A percentile compares a stretch with the other conserved stretches of the same genome.
Conservation (phyloP, 2,113 vertebrate species). For the Coregonus clupeaformis region DNA sequence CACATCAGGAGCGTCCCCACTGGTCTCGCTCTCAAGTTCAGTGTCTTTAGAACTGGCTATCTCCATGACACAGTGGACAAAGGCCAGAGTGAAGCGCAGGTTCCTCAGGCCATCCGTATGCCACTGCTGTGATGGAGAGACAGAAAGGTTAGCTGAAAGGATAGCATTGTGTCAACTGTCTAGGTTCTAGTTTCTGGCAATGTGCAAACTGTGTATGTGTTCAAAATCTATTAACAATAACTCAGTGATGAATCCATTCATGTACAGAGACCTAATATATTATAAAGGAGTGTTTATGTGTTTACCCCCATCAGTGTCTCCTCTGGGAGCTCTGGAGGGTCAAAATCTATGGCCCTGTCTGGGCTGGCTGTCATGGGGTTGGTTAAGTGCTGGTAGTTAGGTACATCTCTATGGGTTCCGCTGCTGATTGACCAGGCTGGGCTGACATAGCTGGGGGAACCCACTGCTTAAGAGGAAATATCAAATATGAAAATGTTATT, state of each 20-base stretch:
- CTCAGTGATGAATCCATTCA: background rate
- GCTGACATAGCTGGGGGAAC: slow-evolving; percentile 80
- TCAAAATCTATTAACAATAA: background rate
- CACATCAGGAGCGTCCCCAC: slow-evolving; percentile 51
- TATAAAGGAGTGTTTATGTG: background rate
- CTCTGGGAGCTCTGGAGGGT: slow-evolving; percentile 88
- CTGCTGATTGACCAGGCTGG: slow-evolving; percentile 77
- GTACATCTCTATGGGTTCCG: slow-evolving; percentile 70
- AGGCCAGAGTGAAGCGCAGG: slow-evolving; percentile 87
- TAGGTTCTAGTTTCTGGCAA: background rate
- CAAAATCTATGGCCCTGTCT: slow-evolving; percentile 79
- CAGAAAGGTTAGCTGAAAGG: background rate
- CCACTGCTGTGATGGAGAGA: slow-evolving; percentile 73
- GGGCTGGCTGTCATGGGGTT: slow-evolving; percentile 71
- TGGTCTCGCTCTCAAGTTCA: slow-evolving; percentile 68
- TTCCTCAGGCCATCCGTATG: slow-evolving; percentile 86
- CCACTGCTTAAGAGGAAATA: slow-evolving; percentile 15
- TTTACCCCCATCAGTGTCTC: slow-evolving; percentile 96
- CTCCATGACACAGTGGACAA: slow-evolving; percentile 88
- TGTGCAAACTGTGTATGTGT: background rate
- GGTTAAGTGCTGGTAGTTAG: slow-evolving; percentile 38
- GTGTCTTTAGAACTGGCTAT: slow-evolving; percentile 82
- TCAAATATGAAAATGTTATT: no score
- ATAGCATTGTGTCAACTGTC: slow-evolving; percentile 13
- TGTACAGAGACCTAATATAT: background rate